Conservation (phyloP, 2,113 vertebrate species). For the Triplophysa tibetana region DNA sequence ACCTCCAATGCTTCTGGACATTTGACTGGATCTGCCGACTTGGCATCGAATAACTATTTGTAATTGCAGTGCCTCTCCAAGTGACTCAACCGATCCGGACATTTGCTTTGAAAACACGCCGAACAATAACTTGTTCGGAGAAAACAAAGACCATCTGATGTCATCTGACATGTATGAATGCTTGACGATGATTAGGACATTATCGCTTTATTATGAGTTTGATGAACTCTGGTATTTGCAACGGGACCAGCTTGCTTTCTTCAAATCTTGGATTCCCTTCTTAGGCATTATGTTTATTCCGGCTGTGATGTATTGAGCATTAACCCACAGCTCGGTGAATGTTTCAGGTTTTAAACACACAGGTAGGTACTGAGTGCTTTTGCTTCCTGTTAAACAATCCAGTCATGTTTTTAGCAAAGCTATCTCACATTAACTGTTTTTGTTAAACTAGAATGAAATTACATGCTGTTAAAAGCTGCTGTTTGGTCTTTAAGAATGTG, state of each 20-base stretch:
- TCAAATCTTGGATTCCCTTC: background rate
- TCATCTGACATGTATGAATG: slow-evolving; percentile 18
- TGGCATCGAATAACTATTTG: slow-evolving; percentile 34
- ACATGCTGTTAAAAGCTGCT: slow-evolving; percentile 34
- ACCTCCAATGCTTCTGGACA: slow-evolving; percentile 47
- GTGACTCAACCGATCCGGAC: slow-evolving; percentile 22
- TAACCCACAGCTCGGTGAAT: slow-evolving; percentile 23
- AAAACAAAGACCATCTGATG: background rate
- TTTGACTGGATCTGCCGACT: slow-evolving; percentile 52
- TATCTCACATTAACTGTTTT: slow-evolving; percentile 13
- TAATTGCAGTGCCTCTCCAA: slow-evolving; percentile 34
- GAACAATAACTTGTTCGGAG: slow-evolving; percentile 21
- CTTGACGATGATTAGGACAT: slow-evolving; percentile 22
- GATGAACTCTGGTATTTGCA: background rate
- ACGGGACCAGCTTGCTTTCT: slow-evolving; percentile 18
- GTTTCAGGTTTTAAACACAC: background rate
- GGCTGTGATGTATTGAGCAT: background rate
- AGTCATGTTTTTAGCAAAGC: slow-evolving; percentile 22
- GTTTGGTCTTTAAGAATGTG: slow-evolving; percentile 18
- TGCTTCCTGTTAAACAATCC: background rate
- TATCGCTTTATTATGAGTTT: background rate
- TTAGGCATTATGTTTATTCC: slow-evolving; percentile 10
- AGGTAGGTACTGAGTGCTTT: slow-evolving; percentile 22
- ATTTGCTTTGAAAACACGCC: slow-evolving; percentile 15
- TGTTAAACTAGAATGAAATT: slow-evolving; percentile 9